Evolutionary conservation across 2,888 invertebrate species (phyloP), one percentile per base, ranked within the genome.

Genomic region (Calliscelio sp.): DNA sequence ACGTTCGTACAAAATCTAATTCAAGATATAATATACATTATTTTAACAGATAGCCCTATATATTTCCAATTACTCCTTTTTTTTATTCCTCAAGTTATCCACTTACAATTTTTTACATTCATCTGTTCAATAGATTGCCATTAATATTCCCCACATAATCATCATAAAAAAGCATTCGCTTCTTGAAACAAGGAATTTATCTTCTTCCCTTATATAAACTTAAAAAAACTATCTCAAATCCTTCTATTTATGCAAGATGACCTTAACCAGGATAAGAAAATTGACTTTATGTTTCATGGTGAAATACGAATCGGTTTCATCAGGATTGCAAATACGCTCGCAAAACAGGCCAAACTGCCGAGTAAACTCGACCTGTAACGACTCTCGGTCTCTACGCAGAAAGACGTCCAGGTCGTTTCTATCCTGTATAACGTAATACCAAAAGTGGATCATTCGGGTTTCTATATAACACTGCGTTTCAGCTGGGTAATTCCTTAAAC

Each of bases 291-390:
- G 51, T 57, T 57, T 28, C 41, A 10, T 11, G 24, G 25, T 44
- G 16, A 49, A 61, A 35, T 51, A 53, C 22, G 51, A 65, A 53
- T 74, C 53, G 28, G 53, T 74, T 74, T 65, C 53, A 74, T 74
- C 65, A 74, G 51, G 63, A 51, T 53, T 53, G 74, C 74, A 74
- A 74, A 74, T 63, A 44, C 44, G 20, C 28, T 74, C 65, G 65
- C 65, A 63, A 63, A 74, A 74, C 53, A 65, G 38, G 53, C 20
- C 41, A 63, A 74, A 74, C 41, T 35, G 38, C 73, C 63, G 44
- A 63, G 63, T 74, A 74, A 74, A 74, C 63, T 53, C 53, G 25
- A 55, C 65, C 55, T 44, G 41, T 65, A 65, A 68, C 68, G 77
- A 49, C 18, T 46, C 22, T 20, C 25, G 55, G 57, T 71, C 46